Evolutionary conservation across 2,888 invertebrate genomes (phyloP), one percentile per base, ranked within the genome.

Genomic region (Lepidocyrtoides sp.): DNA sequence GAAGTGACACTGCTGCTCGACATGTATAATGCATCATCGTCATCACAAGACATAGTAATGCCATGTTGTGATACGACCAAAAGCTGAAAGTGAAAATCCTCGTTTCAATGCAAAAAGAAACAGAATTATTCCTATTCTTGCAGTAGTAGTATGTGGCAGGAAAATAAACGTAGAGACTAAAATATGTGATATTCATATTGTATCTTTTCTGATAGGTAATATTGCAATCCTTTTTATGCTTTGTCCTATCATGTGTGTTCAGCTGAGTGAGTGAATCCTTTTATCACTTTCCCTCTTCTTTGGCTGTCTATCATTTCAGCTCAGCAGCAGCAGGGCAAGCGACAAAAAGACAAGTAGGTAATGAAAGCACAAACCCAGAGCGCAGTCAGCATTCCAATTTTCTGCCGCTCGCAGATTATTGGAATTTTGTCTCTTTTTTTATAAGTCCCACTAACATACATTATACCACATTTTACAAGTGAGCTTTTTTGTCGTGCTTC

Each of bases 281-380:
- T 83, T 83, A 83, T 83, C 83, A 32, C 83, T 83, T 83, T 66
- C 66, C 29, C n/a, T n/a, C n/a, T n/a, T 57, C n/a, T 66, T 7
- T 17, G 14, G 66, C 66, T 66, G 66, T 32, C 66, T 32, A 32
- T 66, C 66, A 66, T 66, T 66, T 66, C 32, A 32, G 66, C 17
- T 66, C n/a, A n/a, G n/a, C n/a, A n/a, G n/a, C 66, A 66, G 32
- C n/a, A 66, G 32, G 32, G 32, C 10, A 66, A 66, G 32, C 2
- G 2, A 7, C 60, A 60, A 60, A 10, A 57, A 4, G 66, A 32
- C 29, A 66, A 66, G 1, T 17, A 60, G 57, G n/a, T 5, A 60
- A 32, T 29, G 7, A 0, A 12, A 29, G 32, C 8, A 7, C 23
- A 26, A 7, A n/a, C n/a, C n/a, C n/a, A n/a, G n/a, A 0, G 26